Evolutionary conservation across 2,797 vertebrate species (phyloP).

Genomic region (Pantherophis vulpinus): DNA sequence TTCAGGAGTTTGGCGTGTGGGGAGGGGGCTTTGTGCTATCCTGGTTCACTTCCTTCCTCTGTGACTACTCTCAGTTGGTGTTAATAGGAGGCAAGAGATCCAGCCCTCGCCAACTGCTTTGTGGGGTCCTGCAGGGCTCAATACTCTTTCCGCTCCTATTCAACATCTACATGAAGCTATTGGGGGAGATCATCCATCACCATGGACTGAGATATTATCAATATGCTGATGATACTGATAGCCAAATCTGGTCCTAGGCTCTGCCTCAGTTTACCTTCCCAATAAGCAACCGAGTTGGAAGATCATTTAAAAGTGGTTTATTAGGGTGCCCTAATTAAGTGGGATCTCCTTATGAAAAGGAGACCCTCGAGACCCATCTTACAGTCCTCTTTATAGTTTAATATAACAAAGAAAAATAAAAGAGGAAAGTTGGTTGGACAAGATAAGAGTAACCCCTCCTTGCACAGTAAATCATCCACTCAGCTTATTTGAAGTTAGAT

Average conservation of each 20-base stretch:
- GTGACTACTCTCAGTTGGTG: neutral
- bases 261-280: neutral
- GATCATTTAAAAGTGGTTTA: too few species aligned
- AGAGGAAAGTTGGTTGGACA: too few species aligned
- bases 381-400: too few species aligned
- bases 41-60: neutral
- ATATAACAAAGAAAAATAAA: too few species aligned
- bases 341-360: too few species aligned
- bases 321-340: too few species aligned
- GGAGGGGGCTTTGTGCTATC: neutral
- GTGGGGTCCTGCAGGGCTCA: neutral
- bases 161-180: neutral
- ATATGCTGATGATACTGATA: neutral
- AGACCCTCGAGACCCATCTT: too few species aligned
- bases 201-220: neutral
- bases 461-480: neutral
- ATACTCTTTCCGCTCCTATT: neutral
- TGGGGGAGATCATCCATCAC: neutral
- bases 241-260: neutral
- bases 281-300: too few species aligned
- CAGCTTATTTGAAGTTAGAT: neutral
- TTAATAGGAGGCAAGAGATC: neutral
- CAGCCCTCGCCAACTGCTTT: neutral
- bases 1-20: neutral
- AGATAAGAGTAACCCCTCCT: too few species aligned